phyloP scores from a whole-genome alignment of 2,113 vertebrate species.

The Hyperoodon ampullatus region DNA sequence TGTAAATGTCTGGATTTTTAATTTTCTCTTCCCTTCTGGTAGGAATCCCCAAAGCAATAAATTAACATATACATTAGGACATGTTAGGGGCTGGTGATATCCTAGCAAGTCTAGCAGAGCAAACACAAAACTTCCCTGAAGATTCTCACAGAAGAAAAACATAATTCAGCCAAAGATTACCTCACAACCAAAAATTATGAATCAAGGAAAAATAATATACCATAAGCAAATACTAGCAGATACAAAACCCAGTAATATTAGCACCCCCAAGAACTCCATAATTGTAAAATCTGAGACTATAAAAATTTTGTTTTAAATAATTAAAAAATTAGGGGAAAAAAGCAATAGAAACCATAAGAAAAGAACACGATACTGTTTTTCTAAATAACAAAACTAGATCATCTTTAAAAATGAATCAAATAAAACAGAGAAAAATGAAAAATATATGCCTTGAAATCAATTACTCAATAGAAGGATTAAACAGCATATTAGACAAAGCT shows the following conservation, averaged over 20 bases:
- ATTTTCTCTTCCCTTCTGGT: background rate
- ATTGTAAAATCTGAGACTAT: background rate
- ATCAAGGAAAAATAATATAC: background rate
- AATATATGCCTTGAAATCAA: background rate
- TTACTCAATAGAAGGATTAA: constrained; percentile 14
- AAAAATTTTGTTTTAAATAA: background rate
- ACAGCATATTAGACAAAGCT: constrained; percentile 3
- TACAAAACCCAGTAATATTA: background rate
- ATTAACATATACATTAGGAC: background rate
- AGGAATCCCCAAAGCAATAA: background rate
- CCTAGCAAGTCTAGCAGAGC: background rate
- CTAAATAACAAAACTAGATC: background rate
- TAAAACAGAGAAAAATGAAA: background rate
- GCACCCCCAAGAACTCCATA: background rate
- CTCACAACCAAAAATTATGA: background rate
- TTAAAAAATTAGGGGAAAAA: background rate
- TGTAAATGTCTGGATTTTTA: background rate
- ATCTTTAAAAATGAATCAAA: background rate
- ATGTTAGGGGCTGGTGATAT: background rate
- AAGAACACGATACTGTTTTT: background rate
- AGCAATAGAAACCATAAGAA: background rate
- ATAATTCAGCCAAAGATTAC: background rate
- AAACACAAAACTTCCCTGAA: background rate
- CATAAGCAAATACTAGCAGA: background rate
- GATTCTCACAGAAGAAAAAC: background rate